Evolutionary conservation across 2,888 invertebrate genomes (phyloP), one percentile per base, ranked within the genome.

Genomic region (Pandemis heparana): DNA sequence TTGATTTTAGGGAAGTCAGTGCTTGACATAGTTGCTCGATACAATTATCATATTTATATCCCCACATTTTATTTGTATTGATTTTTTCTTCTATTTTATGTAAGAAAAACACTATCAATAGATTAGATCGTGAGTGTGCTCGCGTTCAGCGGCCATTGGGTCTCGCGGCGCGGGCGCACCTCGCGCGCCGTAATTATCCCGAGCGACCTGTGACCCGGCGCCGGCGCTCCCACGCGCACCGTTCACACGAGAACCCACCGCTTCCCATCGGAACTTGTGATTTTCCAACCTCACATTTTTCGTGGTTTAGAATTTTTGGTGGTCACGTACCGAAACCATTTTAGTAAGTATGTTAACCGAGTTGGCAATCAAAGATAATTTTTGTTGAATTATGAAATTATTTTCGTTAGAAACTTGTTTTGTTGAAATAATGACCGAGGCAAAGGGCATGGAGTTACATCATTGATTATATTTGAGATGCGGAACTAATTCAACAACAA

Each of bases 231-330:
- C 93, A 92, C 91, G 89, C 86, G 85, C 79, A 80, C 78, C 76
- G 84, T 92, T 94, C 94, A 92, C 94, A 93, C 91, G 93, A 89
- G 92, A 93, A 91, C 86, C 79, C 81, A 78, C 76, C 79, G 87
- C 86, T 93, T 94, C 93, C 88, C 93, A 93, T 89, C 88, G 89
- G 91, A 91, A 89, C 83, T 78, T 79, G 76, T 77, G 75, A 61
- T 56, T 75, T 75, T 68, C 74, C 66, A 32, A 78, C 51, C 71
- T 18, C 41, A n/a, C 32, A 46, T 63, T 39, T 65, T 71, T n/a
- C 43, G 70, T 70, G 61, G 23, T 43, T 72, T 48, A 12, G 65
- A 16, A 61, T 60, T 66, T 65, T 66, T 60, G 66, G 59, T 64
- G 51, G 63, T 70, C 62, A 68, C 39, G 59, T 61, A 70, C 75